These are phyloP conservation scores for Saccostrea glomerata DNA, from an alignment of 1,140 invertebrate genomes.

Conservation along the genomic window DNA sequence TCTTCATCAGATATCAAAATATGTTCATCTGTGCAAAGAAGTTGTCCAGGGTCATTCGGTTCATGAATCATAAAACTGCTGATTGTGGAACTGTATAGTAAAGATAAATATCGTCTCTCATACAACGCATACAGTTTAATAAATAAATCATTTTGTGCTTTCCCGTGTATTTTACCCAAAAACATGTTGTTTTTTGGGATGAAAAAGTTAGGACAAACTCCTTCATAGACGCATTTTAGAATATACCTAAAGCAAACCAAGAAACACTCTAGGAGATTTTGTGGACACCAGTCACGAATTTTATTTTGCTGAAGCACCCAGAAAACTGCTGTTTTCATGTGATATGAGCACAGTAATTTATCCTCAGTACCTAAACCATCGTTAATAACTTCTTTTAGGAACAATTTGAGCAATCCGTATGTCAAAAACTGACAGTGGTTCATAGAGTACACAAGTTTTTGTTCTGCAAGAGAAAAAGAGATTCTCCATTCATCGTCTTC, in stretches of 20 bases:
- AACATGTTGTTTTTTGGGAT: too few relatives aligned
- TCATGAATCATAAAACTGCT: too few relatives aligned
- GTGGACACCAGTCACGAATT: not conserved
- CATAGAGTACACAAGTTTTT: not conserved
- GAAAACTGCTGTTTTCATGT: too few relatives aligned
- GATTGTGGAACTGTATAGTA: too few relatives aligned
- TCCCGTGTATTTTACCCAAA: too few relatives aligned
- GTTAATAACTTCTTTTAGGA: constrained; percentile 25
- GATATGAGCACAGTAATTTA: not conserved
- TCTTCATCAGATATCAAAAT: too few relatives aligned
- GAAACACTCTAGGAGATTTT: not conserved
- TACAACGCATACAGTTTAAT: too few relatives aligned
- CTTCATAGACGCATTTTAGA: not conserved
- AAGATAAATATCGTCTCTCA: too few relatives aligned
- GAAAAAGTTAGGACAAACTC: constrained; percentile 14
- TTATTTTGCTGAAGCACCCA: not conserved
- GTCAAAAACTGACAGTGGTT: constrained; percentile 27
- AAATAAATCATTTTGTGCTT: too few relatives aligned
- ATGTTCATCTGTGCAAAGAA: too few relatives aligned
- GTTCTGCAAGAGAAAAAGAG: constrained; percentile 1
- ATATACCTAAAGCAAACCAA: not conserved
- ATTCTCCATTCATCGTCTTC: not conserved
- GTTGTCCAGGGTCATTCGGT: too few relatives aligned
- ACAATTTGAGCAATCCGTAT: not conserved
- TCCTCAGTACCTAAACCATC: not conserved